A percentile compares a stretch with the other conserved stretches of the same genome.
phyloP scores from a whole-genome alignment of 2,797 vertebrate genomes.

The Zalophus californianus region DNA sequence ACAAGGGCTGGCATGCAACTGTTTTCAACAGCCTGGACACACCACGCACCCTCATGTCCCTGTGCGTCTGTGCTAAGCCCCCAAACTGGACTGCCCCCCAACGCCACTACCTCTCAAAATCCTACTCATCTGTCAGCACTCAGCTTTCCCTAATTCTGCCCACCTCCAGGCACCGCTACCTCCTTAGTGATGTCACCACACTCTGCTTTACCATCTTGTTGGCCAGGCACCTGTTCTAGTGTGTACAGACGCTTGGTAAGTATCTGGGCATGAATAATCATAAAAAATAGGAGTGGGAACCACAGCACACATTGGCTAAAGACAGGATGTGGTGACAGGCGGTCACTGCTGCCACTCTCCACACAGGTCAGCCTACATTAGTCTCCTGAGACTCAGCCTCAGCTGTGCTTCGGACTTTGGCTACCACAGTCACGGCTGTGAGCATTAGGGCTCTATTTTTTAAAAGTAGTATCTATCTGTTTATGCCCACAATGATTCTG shows the following conservation, averaged over 20 bases:
- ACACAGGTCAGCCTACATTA: not conserved
- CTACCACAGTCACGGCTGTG: accelerated
- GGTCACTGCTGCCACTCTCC: not conserved
- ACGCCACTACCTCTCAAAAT: not conserved
- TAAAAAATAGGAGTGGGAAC: not conserved
- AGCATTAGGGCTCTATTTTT: not conserved
- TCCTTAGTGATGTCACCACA: not conserved
- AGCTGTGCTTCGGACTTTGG: not conserved
- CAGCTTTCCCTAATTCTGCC: not conserved
- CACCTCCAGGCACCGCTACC: no score
- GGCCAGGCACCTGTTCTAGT: not conserved
- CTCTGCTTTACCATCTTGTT: not conserved
- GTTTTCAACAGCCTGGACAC: not conserved
- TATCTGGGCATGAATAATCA: not conserved
- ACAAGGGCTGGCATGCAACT: not conserved
- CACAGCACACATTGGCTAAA: not conserved
- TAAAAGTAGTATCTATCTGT: not conserved
- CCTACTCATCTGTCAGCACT: not conserved
- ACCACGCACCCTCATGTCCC: not conserved
- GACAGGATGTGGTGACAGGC: not conserved
- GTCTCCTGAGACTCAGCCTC: not conserved
- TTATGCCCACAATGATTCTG: not conserved
- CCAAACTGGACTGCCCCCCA: not conserved
- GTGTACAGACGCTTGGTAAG: not conserved
- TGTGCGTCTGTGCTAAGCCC: not conserved